Conservation (phyloP, 2,113 vertebrate genomes). For the Dunckerocampus dactyliophorus region DNA sequence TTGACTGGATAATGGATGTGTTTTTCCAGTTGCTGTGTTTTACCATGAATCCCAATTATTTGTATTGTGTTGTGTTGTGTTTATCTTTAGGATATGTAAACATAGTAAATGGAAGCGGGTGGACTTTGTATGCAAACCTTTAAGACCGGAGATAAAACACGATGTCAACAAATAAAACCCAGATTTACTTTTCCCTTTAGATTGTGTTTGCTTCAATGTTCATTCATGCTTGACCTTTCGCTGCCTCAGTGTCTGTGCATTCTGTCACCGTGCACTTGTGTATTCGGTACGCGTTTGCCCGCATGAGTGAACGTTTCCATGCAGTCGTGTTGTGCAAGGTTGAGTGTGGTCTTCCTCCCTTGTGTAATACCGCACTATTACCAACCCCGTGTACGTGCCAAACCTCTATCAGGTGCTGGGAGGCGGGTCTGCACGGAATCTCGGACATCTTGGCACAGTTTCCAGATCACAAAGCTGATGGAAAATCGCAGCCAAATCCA, state of each 20-base stretch:
- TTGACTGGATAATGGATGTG: too few relatives aligned
- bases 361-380: conserved; percentile 29
- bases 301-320: neutral
- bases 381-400: conserved; percentile 27
- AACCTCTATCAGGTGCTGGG: conserved; percentile 17
- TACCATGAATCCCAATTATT: too few relatives aligned
- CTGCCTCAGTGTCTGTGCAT: neutral
- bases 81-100: too few relatives aligned
- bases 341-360: conserved; percentile 12
- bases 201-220: too few relatives aligned
- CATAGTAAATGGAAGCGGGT: too few relatives aligned
- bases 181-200: too few relatives aligned
- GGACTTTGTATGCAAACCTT: too few relatives aligned
- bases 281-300: neutral
- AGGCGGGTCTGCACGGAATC: too few relatives aligned
- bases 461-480: conserved; percentile 40
- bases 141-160: too few relatives aligned
- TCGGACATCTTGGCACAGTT: neutral
- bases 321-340: conserved; percentile 26
- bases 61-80: too few relatives aligned
- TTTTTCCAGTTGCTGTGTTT: too few relatives aligned
- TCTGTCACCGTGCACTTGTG: neutral
- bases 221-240: neutral
- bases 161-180: too few relatives aligned
- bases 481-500: conserved; percentile 32